Base-by-base conservation (phyloP, 2,888 invertebrate genomes). In the Nephrotoma flavescens region DNA sequence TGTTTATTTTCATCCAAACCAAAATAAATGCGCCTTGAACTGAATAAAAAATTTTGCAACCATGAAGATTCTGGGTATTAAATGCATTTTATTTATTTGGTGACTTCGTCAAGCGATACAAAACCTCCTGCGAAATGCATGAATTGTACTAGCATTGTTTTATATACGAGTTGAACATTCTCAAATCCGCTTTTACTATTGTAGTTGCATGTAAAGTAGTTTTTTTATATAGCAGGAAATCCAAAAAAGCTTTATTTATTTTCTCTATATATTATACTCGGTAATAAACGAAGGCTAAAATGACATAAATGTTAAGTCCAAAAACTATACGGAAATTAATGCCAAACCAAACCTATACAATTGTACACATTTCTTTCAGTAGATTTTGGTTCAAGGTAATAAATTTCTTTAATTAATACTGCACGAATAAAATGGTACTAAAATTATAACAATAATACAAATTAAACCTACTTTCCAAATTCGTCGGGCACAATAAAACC, bases 401-500 rank as follows among this genome's bases (percentile, higher is more conserved):
- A 71, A 15, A 19, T 52, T 52, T 52, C 52, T 52, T 52, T 52
- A 52, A 52, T 52, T 15, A 52, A 15, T 47, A 71, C 71, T 31
- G 71, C 11, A 71, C 7, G 31, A 31, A 31, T 15, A 15, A 15
- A 52, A 52, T 9, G 19, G 0, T 71, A 57, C 15, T 15, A 57
- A 15, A 9, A 52, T 15, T 52, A 15, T 52, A 15, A 52, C 31
- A 41, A 31, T 15, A n/a, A 45, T 7, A 85, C 7, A 85, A 6
- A 11, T 52, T 83, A 57, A 87, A 91, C 94, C 92, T 89, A 97
- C 97, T 95, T 96, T 91, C 96, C 96, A 91, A 94, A 94, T 91
- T 97, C 96, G 89, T 98, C 96, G 0, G 97, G 96, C 84, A 98
- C 95, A 87, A 97, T 97, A 90, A 97, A 97, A 6, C 98, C 98